Evolutionary conservation across 2,113 vertebrate species (phyloP).

Genomic region (Ivindomyrus marchei): DNA sequence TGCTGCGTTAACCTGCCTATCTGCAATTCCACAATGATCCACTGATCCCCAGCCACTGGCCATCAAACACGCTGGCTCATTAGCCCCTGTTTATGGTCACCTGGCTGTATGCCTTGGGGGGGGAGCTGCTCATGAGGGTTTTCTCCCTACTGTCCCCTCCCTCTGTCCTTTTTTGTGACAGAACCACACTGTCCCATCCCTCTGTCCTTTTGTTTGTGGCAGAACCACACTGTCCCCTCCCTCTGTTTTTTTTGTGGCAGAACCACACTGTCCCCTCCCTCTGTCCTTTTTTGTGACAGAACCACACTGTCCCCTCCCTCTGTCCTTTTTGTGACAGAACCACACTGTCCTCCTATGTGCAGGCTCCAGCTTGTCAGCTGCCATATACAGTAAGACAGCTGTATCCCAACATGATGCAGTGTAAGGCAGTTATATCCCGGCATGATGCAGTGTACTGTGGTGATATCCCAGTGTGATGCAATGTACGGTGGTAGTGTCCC

Average conservation of each 20-base stretch:
- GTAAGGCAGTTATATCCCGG: not conserved
- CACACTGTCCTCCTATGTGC: too few species aligned
- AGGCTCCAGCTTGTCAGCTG: too few species aligned
- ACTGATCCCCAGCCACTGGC: not conserved
- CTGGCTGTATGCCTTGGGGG: not conserved
- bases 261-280: not conserved
- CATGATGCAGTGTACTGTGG: not conserved
- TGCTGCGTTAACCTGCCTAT: not conserved
- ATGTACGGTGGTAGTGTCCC: too few species aligned
- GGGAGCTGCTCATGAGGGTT: not conserved
- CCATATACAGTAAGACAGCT: too few species aligned
- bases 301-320: too few species aligned
- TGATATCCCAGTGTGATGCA: not conserved
- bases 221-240: too few species aligned
- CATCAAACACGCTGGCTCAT: not conserved
- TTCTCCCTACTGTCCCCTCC: not conserved
- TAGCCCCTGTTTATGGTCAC: too few species aligned
- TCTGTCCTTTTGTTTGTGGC: not conserved
- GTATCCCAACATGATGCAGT: not conserved
- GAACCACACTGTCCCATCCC: too few species aligned
- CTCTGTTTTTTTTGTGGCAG: too few species aligned
- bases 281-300: not conserved
- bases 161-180: not conserved
- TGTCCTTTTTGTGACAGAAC: too few species aligned
- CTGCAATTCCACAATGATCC: not conserved